phyloP scores from a whole-genome alignment of 2,113 vertebrate species.

The Atractosteus spatula region DNA sequence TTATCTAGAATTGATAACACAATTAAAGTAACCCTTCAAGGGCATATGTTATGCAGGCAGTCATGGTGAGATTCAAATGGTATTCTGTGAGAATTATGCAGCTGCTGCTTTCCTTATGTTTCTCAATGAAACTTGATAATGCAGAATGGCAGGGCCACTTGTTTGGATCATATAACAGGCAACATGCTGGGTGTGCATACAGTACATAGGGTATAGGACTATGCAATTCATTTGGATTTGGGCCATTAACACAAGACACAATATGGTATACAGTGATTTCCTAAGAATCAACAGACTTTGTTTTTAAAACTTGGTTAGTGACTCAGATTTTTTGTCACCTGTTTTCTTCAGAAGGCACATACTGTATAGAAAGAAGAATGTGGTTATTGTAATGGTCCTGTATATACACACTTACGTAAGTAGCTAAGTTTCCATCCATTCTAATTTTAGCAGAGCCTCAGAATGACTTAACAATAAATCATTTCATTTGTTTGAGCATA shows the following conservation, averaged over 20 bases:
- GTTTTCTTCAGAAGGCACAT: too few relatives aligned
- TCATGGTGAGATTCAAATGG: not conserved
- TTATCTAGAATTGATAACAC: not conserved
- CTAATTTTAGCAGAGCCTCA: too few relatives aligned
- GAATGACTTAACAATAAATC: too few relatives aligned
- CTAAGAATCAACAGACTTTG: too few relatives aligned
- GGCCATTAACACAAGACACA: not conserved
- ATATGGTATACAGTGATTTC: too few relatives aligned
- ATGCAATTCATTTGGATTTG: not conserved
- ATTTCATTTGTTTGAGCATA: too few relatives aligned
- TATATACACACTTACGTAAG: too few relatives aligned
- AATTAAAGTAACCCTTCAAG: not conserved
- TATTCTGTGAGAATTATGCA: slow-evolving; percentile 36
- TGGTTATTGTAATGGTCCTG: too few relatives aligned
- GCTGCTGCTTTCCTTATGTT: slow-evolving; percentile 40
- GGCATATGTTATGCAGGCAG: not conserved
- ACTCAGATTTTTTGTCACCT: too few relatives aligned
- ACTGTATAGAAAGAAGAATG: too few relatives aligned
- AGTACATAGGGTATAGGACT: not conserved
- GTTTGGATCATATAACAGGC: slow-evolving; percentile 26
- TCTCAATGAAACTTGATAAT: slow-evolving; percentile 51
- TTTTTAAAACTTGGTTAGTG: too few relatives aligned
- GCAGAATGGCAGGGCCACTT: slow-evolving; percentile 20
- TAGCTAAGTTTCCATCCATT: too few relatives aligned
- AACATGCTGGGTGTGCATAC: slow-evolving; percentile 15